phyloP scores from a whole-genome alignment of 2,797 vertebrate species.

The Gadopsis bispinosus region DNA sequence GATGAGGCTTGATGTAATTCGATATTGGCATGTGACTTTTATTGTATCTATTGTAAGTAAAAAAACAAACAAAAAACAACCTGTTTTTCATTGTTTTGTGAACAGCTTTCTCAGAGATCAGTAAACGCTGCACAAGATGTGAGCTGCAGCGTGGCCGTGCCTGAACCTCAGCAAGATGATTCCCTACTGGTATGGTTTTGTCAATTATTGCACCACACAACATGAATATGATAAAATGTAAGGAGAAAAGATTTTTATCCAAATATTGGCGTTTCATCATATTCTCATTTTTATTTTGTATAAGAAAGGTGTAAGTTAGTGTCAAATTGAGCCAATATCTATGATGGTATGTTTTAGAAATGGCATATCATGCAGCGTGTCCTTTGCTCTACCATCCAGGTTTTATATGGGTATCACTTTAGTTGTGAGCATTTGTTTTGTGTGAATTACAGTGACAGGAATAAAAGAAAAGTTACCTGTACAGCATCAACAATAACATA shows the following conservation, averaged over 20 bases:
- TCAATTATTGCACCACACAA: not conserved
- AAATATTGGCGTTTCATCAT: not conserved
- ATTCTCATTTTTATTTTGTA: not conserved
- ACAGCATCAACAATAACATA: not conserved
- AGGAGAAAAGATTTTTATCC: not conserved
- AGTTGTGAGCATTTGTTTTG: not conserved
- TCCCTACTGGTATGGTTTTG: slow-evolving; percentile 78
- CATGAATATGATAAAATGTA: not conserved
- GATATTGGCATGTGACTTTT: not conserved
- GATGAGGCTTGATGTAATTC: not conserved
- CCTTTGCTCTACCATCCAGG: not conserved
- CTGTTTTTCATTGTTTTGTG: not conserved
- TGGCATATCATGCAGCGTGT: not conserved
- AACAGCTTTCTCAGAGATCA: slow-evolving; percentile 52
- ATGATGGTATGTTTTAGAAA: not conserved
- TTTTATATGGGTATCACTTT: not conserved
- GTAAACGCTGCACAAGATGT: slow-evolving; percentile 66
- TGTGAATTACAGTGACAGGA: not conserved
- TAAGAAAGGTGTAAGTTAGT: not conserved
- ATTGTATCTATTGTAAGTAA: not conserved
- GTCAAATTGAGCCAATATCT: not conserved
- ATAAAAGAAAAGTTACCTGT: not conserved
- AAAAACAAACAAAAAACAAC: no score
- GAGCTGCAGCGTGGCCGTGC: slow-evolving; percentile 37
- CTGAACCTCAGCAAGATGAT: slow-evolving; percentile 81